These are phyloP conservation scores for Trichonephila clavipes DNA, from an alignment of 1,140 invertebrate species.

Conservation along the genomic window DNA sequence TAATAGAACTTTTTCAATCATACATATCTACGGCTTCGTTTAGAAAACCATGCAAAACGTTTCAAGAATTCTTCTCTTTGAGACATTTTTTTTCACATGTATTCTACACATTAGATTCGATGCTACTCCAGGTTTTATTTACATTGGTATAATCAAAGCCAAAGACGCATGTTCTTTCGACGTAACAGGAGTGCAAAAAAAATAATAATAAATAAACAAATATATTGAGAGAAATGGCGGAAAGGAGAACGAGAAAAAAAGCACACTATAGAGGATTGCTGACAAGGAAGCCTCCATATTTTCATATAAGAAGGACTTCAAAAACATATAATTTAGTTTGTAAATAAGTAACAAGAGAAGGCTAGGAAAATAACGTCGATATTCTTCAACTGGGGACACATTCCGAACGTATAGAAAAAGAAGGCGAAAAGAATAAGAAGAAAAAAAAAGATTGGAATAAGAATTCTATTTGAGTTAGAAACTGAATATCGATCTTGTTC, in stretches of 20 bases:
- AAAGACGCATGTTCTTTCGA: slow-evolving; percentile 22
- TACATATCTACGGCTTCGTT: background rate
- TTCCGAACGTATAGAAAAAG: slow-evolving; percentile 48
- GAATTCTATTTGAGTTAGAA: slow-evolving; percentile 76
- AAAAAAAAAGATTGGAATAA: slow-evolving; percentile 62
- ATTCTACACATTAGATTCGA: slow-evolving; percentile 38
- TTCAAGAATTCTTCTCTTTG: background rate
- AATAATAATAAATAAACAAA: slow-evolving; percentile 3
- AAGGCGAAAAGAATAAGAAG: slow-evolving; percentile 12
- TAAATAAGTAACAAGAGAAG: slow-evolving; percentile 72
- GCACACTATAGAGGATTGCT: slow-evolving; percentile 22
- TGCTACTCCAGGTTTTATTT: slow-evolving; percentile 55
- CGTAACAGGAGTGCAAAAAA: background rate
- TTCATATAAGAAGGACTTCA: slow-evolving; percentile 70
- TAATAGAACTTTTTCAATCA: slow-evolving; percentile 42
- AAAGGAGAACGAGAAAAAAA: background rate
- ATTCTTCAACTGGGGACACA: slow-evolving; percentile 72
- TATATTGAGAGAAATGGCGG: slow-evolving; percentile 11
- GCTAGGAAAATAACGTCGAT: slow-evolving; percentile 68
- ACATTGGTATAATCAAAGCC: slow-evolving; percentile 45
- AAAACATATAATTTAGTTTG: slow-evolving; percentile 76
- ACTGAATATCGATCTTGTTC: slow-evolving; percentile 76
- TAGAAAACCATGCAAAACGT: slow-evolving; percentile 34
- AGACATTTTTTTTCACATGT: slow-evolving; percentile 1
- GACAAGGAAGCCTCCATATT: slow-evolving; percentile 64